These are phyloP conservation scores for Bufo gargarizans DNA, from an alignment of 2,113 vertebrate genomes.

Conservation along the genomic window DNA sequence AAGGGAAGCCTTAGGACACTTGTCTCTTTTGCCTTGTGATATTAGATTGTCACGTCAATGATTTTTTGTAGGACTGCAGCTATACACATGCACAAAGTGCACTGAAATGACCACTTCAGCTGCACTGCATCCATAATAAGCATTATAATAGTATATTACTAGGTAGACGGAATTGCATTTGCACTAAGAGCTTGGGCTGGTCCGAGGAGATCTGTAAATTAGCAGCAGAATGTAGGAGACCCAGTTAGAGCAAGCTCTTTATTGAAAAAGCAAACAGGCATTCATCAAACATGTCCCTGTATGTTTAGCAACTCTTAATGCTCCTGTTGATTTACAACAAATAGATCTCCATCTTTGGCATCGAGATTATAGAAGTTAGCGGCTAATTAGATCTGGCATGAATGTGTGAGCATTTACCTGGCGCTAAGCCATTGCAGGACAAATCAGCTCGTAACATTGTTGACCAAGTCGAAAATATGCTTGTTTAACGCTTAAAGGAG, in stretches of 20 bases:
- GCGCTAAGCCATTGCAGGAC: constrained; percentile 33
- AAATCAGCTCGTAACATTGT: constrained; percentile 36
- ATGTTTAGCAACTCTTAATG: constrained; percentile 43
- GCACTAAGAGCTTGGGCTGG: not conserved
- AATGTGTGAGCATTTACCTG: constrained; percentile 38
- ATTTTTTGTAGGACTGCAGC: too few relatives aligned
- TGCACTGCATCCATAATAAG: not conserved
- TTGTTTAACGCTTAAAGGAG: constrained; percentile 12
- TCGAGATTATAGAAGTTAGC: constrained; percentile 47
- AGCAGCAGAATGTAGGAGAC: not conserved
- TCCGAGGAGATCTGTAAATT: not conserved
- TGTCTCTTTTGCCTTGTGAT: too few relatives aligned
- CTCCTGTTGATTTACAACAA: constrained; percentile 51
- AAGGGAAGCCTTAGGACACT: too few relatives aligned
- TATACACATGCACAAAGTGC: too few relatives aligned
- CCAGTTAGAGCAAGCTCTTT: not conserved
- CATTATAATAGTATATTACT: not conserved
- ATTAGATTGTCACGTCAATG: too few relatives aligned
- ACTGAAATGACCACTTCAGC: too few relatives aligned
- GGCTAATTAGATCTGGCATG: constrained; percentile 50
- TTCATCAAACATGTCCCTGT: constrained; percentile 29
- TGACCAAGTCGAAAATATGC: constrained; percentile 39
- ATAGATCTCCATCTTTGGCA: constrained; percentile 49
- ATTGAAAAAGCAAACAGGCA: constrained; percentile 38
- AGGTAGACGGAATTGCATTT: not conserved